Conservation (phyloP, 2,797 vertebrate genomes). For the Lateolabrax maculatus region DNA sequence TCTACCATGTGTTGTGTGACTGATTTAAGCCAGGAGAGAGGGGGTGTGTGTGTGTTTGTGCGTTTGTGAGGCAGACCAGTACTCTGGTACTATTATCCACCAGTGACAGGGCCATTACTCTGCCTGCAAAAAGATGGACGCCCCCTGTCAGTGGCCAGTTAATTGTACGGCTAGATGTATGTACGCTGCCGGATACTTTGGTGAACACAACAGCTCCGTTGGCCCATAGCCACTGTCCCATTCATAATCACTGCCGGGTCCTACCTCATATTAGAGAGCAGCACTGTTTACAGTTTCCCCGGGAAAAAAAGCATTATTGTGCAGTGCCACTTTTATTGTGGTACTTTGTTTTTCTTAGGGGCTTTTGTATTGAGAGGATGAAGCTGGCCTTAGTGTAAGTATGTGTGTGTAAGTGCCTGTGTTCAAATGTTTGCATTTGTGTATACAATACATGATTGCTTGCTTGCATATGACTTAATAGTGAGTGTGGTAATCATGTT, state of each 20-base stretch:
- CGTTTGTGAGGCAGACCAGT: slow-evolving; percentile 85
- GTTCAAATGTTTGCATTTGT: slow-evolving; percentile 12
- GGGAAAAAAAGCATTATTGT: slow-evolving; percentile 71
- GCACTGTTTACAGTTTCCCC: slow-evolving; percentile 87
- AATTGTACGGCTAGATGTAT: slow-evolving; percentile 97
- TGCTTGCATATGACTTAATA: slow-evolving; percentile 52
- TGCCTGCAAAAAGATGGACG: slow-evolving; percentile 94
- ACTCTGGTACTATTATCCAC: slow-evolving; percentile 92
- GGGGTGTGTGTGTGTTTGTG: slow-evolving; percentile 72
- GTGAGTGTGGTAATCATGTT: slow-evolving; percentile 58
- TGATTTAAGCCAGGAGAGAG: slow-evolving; percentile 64
- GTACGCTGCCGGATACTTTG: slow-evolving; percentile 90
- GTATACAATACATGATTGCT: slow-evolving; percentile 10
- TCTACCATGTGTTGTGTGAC: slow-evolving; percentile 79
- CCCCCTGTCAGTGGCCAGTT: slow-evolving; percentile 94
- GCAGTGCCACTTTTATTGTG: slow-evolving; percentile 41
- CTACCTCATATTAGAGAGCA: slow-evolving; percentile 78
- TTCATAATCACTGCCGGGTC: slow-evolving; percentile 87
- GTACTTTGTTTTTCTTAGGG: slow-evolving; percentile 43
- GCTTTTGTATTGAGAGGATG: slow-evolving; percentile 29
- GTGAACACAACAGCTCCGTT: slow-evolving; percentile 88
- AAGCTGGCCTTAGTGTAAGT: slow-evolving; percentile 5
- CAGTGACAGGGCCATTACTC: slow-evolving; percentile 97
- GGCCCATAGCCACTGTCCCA: slow-evolving; percentile 87
- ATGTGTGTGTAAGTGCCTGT: background rate